Evolutionary conservation across 1,140 invertebrate species (phyloP).

Genomic region (Brachionus asplanchnoidis): DNA sequence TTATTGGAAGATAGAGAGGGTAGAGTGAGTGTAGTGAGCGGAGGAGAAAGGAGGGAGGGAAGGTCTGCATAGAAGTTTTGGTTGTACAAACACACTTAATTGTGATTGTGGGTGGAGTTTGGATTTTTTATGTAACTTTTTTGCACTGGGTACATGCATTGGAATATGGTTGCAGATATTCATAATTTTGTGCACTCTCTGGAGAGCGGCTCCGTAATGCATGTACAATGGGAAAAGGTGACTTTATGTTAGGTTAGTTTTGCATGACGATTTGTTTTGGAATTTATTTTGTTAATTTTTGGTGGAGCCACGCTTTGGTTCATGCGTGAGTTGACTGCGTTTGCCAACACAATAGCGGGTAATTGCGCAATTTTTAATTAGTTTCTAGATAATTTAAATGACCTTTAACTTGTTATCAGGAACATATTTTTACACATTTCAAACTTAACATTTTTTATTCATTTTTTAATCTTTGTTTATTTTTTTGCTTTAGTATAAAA

Average conservation of each 20-base stretch:
- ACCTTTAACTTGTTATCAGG: background rate
- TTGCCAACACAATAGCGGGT: background rate
- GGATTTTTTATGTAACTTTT: conserved; percentile 2
- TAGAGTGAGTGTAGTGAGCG: background rate
- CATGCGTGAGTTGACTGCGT: background rate
- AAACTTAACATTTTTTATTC: background rate
- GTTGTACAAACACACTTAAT: background rate
- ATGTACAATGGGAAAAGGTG: background rate
- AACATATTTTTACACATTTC: background rate
- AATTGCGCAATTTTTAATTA: background rate
- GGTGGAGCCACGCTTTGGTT: background rate
- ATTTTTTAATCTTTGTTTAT: background rate
- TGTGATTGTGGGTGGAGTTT: background rate
- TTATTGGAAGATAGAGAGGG: background rate
- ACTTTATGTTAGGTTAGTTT: background rate
- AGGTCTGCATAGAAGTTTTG: background rate
- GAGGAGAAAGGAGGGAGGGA: conserved; percentile 5
- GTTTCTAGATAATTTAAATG: conserved; percentile 20
- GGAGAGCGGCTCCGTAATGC: background rate
- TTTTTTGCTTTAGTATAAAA: background rate
- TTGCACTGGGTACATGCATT: background rate
- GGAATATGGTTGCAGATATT: background rate
- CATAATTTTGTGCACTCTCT: background rate
- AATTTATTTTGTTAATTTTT: background rate
- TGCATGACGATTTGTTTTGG: background rate